phyloP scores from a whole-genome alignment of 2,113 vertebrate genomes.

The Marmota monax region DNA sequence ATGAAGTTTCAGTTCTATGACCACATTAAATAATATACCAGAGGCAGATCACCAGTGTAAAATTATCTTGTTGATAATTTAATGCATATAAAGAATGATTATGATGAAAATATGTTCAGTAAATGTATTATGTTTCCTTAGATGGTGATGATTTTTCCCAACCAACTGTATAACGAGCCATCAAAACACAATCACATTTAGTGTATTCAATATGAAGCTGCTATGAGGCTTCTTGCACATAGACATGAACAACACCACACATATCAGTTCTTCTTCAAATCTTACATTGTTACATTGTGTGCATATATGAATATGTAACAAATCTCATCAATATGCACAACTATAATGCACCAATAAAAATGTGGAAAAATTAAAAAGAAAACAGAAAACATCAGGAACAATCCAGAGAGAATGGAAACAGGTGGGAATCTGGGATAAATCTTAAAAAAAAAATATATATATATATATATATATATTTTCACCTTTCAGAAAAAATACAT shows the following conservation, averaged over 20 bases:
- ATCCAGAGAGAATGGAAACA: constrained; percentile 32
- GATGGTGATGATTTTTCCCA: background rate
- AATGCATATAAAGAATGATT: background rate
- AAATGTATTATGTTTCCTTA: background rate
- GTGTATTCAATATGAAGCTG: background rate
- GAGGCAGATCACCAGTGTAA: background rate
- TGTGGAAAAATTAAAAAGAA: background rate
- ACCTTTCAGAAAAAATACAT: constrained; percentile 50
- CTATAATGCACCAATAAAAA: too few species aligned
- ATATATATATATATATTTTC: background rate
- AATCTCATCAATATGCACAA: too few species aligned
- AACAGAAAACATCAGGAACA: constrained; percentile 12
- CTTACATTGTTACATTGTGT: background rate
- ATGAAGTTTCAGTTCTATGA: constrained; percentile 22
- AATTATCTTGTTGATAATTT: constrained; percentile 19
- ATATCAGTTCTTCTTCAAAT: background rate
- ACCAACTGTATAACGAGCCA: background rate
- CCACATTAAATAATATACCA: background rate
- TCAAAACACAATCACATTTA: constrained; percentile 17
- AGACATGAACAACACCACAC: background rate
- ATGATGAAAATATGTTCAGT: background rate
- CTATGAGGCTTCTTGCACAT: background rate
- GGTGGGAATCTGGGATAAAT: background rate
- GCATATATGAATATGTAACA: too few species aligned
- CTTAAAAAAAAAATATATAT: background rate